These are phyloP conservation scores for Seriola aureovittata DNA, from an alignment of 2,113 vertebrate genomes.

Conservation along the genomic window DNA sequence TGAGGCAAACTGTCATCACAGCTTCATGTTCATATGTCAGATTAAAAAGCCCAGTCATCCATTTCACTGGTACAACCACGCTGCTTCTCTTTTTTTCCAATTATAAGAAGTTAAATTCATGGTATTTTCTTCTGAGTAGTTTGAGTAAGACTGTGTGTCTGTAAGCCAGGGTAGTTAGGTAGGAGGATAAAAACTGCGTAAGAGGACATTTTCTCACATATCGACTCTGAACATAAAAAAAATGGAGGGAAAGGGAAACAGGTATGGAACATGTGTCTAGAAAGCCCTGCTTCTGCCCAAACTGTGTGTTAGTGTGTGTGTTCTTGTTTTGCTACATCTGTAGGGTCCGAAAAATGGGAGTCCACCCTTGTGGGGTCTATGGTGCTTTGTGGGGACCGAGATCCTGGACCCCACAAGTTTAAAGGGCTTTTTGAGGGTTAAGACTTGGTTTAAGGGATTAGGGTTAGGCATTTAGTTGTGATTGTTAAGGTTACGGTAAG, in stretches of 20 bases:
- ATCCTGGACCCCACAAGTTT: no score
- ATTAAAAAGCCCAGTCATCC: slow-evolving; percentile 70
- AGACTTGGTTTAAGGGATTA: no score
- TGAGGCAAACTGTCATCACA: slow-evolving; percentile 58
- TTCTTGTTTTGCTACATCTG: no score
- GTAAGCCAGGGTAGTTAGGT: neutral
- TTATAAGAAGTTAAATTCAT: slow-evolving; percentile 7
- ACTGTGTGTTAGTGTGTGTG: neutral
- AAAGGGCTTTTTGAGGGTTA: no score
- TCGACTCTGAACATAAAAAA: slow-evolving; percentile 11
- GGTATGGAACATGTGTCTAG: neutral
- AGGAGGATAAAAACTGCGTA: neutral
- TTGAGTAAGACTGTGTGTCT: slow-evolving; percentile 1
- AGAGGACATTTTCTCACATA: neutral
- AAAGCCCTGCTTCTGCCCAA: neutral
- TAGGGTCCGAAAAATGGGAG: no score
- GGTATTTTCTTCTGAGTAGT: slow-evolving; percentile 6
- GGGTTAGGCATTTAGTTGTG: no score
- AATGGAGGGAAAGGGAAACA: neutral
- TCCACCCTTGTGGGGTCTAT: no score
- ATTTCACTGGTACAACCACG: slow-evolving; percentile 29
- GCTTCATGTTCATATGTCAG: slow-evolving; percentile 49
- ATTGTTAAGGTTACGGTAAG: no score
- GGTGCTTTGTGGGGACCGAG: no score
- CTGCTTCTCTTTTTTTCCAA: slow-evolving; percentile 68